These are phyloP conservation scores for Porites rus DNA, from an alignment of 92 coral and sea anemone species.

Conservation along the genomic window DNA sequence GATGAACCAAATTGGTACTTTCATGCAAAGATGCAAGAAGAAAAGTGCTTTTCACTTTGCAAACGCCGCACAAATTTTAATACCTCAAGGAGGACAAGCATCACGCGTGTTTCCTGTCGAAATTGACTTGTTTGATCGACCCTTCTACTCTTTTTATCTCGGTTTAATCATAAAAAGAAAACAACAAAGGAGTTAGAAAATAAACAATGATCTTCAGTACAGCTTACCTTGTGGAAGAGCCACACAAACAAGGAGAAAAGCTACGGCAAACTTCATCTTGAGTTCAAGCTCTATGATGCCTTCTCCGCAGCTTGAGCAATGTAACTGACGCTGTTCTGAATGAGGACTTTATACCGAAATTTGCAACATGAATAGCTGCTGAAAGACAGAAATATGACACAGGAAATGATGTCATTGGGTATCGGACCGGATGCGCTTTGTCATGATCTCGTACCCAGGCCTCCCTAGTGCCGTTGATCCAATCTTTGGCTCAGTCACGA, in stretches of 20 bases:
- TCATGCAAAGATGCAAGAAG: not conserved
- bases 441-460: too few relatives aligned
- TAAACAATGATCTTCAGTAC: not conserved
- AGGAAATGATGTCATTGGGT: slow-evolving; percentile 23
- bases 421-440: too few relatives aligned
- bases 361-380: not conserved
- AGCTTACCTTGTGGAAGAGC: slow-evolving; percentile 29
- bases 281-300: not conserved
- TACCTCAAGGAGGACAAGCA: not conserved
- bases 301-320: not conserved
- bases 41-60: not conserved
- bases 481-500: too few relatives aligned
- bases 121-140: too few relatives aligned
- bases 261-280: slow-evolving; percentile 43
- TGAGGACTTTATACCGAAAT: slow-evolving; percentile 26
- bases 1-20: not conserved
- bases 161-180: too few relatives aligned
- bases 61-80: not conserved
- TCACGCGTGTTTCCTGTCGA: not conserved
- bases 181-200: not conserved
- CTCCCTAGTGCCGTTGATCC: too few relatives aligned
- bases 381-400: slow-evolving; percentile 7
- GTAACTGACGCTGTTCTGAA: not conserved
- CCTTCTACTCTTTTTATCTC: too few relatives aligned
- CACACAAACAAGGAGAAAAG: slow-evolving; percentile 20